Evolutionary conservation across 2,797 vertebrate species (phyloP).

Genomic region (Melanotaenia pygmaea): DNA sequence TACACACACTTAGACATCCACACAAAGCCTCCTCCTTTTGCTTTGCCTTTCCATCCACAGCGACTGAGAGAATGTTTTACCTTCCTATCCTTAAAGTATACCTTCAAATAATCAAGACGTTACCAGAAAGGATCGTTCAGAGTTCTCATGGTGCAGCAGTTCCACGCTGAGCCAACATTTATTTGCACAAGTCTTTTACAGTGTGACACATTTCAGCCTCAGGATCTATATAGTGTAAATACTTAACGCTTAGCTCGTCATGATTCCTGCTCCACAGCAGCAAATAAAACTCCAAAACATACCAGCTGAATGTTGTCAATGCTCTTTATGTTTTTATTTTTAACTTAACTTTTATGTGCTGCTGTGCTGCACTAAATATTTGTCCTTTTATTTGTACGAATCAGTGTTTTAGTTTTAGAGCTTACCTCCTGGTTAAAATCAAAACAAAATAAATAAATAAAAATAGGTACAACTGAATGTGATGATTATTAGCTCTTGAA

Average conservation of each 20-base stretch:
- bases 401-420: background rate
- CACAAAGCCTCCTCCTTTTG: constrained; percentile 14
- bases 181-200: constrained; percentile 49
- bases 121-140: constrained; percentile 38
- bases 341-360: background rate
- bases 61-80: constrained; percentile 11
- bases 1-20: constrained; percentile 26
- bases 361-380: too few species aligned
- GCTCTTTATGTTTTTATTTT: constrained; percentile 12
- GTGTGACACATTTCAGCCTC: constrained; percentile 57
- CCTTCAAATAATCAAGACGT: constrained; percentile 51
- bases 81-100: constrained; percentile 21
- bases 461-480: background rate
- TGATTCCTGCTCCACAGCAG: constrained; percentile 30
- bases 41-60: constrained; percentile 5
- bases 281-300: constrained; percentile 31
- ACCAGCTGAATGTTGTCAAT: constrained; percentile 14
- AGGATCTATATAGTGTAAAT: constrained; percentile 57
- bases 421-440: background rate
- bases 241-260: constrained; percentile 51
- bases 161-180: constrained; percentile 42
- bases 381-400: background rate
- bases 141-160: constrained; percentile 48
- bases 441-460: background rate
- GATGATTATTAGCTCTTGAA: background rate